Percentiles rank a stretch among this genome's conserved stretches.
Conservation (phyloP, 2,113 vertebrate species). For the Petromus typicus region DNA sequence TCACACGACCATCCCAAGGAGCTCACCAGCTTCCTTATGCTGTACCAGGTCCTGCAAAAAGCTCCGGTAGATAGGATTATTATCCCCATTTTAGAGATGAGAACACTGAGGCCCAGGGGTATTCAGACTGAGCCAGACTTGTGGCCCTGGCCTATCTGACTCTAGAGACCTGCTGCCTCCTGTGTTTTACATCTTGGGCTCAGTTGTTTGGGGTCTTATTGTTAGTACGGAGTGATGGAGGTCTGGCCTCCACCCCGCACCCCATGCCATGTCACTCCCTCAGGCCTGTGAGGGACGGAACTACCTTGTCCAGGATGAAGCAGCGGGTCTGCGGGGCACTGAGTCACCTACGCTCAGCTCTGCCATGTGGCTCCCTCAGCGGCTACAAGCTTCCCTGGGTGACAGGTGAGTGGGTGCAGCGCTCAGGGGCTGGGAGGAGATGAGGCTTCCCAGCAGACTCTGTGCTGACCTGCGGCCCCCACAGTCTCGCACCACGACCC, state of each 20-base stretch:
- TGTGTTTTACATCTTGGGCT: background rate
- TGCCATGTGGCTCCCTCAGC: conserved; percentile 91
- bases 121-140: background rate
- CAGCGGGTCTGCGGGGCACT: conserved; percentile 93
- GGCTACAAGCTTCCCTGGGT: conserved; percentile 94
- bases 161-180: background rate
- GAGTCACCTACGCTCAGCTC: conserved; percentile 89
- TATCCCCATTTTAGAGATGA: conserved; percentile 19
- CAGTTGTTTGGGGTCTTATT: background rate
- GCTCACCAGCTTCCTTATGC: background rate
- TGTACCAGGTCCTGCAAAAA: background rate
- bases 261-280: background rate
- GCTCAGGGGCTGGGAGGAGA: background rate
- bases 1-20: background rate
- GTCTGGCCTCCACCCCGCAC: no score
- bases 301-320: conserved; percentile 91
- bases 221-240: background rate
- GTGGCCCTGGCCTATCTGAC: background rate
- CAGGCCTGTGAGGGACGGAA: conserved; percentile 81
- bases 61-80: background rate
- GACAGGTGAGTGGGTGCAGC: conserved; percentile 89
- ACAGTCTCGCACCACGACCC: conserved; percentile 96
- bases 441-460: background rate
- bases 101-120: background rate
- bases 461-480: background rate